Evolutionary conservation across 2,797 vertebrate genomes (phyloP).

Genomic region (Nannoperca obscura): DNA sequence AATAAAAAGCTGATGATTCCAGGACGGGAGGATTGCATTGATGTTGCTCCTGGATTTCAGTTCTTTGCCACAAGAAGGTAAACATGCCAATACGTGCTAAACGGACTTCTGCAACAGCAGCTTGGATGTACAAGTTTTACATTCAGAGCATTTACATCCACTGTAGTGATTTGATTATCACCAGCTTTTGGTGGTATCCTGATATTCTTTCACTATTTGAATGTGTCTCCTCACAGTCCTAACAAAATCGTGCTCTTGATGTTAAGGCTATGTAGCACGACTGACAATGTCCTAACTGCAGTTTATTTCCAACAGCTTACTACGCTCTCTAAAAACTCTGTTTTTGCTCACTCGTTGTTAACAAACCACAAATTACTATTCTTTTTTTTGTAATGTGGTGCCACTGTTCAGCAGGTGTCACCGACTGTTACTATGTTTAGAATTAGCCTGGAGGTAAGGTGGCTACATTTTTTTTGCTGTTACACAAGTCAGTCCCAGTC

Average conservation of each 20-base stretch:
- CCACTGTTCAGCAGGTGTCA: no score
- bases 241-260: neutral
- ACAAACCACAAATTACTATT: no score
- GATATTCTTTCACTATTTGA: neutral
- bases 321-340: no score
- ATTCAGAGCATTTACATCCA: neutral
- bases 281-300: no score
- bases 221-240: neutral
- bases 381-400: no score
- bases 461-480: no score
- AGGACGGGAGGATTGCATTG: slow-evolving; percentile 92
- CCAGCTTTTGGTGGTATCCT: neutral
- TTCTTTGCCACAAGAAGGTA: slow-evolving; percentile 98
- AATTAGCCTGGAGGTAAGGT: no score
- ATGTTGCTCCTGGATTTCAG: slow-evolving; percentile 93
- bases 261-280: no score
- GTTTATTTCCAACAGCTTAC: no score
- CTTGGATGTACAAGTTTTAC: neutral
- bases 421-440: no score
- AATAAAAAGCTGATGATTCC: slow-evolving; percentile 94
- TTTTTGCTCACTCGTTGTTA: no score
- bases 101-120: neutral
- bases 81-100: neutral
- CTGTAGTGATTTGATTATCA: neutral
- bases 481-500: no score